Evolutionary conservation across 2,797 vertebrate species (phyloP).

Genomic region (Thunnus albacares): DNA sequence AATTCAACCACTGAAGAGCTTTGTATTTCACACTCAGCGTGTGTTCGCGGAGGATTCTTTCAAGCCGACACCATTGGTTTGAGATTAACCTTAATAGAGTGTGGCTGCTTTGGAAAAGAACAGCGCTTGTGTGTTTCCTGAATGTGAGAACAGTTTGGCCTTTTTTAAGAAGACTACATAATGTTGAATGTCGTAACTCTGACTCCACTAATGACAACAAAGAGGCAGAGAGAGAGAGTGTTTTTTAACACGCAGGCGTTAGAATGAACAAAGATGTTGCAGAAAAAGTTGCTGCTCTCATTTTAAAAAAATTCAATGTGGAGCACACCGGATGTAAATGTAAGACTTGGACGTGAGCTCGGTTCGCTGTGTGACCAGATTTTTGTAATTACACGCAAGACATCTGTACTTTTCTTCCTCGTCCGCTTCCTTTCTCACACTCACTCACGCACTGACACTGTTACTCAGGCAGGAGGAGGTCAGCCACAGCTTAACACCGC

Average conservation of each 20-base stretch:
- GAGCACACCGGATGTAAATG: neutral
- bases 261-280: neutral
- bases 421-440: constrained; percentile 12
- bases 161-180: neutral
- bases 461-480: constrained; percentile 27
- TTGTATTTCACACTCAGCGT: neutral
- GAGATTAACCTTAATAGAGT: neutral
- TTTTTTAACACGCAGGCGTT: neutral
- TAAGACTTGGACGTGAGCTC: neutral
- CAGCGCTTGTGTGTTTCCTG: neutral
- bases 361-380: neutral
- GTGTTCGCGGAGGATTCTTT: neutral
- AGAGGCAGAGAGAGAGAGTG: neutral
- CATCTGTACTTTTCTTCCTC: neutral
- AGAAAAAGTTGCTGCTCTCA: too few species aligned
- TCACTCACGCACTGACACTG: neutral
- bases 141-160: neutral
- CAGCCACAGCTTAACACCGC: constrained; percentile 31
- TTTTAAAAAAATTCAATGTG: neutral
- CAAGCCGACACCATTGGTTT: neutral
- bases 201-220: neutral
- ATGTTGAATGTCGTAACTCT: too few species aligned
- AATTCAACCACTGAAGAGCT: neutral
- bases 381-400: neutral
- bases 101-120: neutral